phyloP scores from a whole-genome alignment of 2,888 invertebrate genomes.

The Nudaria mundana region DNA sequence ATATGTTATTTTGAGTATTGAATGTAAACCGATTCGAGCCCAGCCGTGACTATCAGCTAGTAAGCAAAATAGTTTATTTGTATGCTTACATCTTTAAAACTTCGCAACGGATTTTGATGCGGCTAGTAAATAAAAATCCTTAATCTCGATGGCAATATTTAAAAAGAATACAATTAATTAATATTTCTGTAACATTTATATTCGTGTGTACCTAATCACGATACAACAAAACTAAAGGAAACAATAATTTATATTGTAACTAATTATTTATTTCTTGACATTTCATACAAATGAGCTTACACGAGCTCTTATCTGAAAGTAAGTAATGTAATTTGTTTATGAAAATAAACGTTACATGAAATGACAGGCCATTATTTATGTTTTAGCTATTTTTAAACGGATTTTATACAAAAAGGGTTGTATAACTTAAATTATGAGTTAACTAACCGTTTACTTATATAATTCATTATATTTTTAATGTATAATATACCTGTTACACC shows the following conservation, averaged over 20 bases:
- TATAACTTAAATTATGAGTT: too few relatives aligned
- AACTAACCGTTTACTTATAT: too few relatives aligned
- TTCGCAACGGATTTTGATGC: too few relatives aligned
- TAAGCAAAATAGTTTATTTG: too few relatives aligned
- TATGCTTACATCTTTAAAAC: too few relatives aligned
- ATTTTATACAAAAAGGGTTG: too few relatives aligned
- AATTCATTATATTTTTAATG: too few relatives aligned
- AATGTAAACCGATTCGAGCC: too few relatives aligned
- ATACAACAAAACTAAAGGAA: conserved; percentile 24
- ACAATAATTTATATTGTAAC: conserved; percentile 28
- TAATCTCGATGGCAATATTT: conserved; percentile 18
- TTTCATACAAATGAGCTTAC: conserved; percentile 42
- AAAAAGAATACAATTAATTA: conserved; percentile 24
- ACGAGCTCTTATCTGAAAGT: conserved; percentile 7
- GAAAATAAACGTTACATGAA: conserved; percentile 4
- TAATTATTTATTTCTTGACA: conserved; percentile 38
- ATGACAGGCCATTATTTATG: conserved; percentile 14
- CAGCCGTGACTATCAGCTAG: too few relatives aligned
- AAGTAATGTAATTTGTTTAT: not conserved
- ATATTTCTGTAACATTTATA: conserved; percentile 30
- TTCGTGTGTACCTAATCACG: conserved; percentile 27
- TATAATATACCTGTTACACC: too few relatives aligned
- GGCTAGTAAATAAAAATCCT: too few relatives aligned
- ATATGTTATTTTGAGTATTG: too few relatives aligned
- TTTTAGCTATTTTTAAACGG: not conserved